phyloP scores from a whole-genome alignment of 2,888 invertebrate genomes.

The Cheilosia scutellata region DNA sequence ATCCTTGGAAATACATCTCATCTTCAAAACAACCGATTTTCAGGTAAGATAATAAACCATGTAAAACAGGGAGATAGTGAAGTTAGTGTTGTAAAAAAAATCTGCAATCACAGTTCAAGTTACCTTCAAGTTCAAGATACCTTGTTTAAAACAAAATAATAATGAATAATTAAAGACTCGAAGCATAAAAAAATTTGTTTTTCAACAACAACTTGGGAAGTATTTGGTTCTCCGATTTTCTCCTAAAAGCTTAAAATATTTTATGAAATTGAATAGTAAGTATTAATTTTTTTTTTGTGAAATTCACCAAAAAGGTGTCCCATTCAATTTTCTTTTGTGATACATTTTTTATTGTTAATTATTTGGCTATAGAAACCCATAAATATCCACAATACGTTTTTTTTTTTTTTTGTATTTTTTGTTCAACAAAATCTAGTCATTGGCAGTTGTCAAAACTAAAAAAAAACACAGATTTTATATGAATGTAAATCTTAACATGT shows the following conservation, averaged over 20 bases:
- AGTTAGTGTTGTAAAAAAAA: too few relatives aligned
- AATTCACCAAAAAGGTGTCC: conserved; percentile 15
- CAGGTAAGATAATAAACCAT: too few relatives aligned
- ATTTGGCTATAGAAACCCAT: neutral
- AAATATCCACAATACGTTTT: neutral
- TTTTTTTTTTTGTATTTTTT: conserved; percentile 20
- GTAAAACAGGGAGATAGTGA: too few relatives aligned
- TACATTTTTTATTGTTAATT: neutral
- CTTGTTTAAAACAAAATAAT: too few relatives aligned
- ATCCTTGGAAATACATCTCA: too few relatives aligned
- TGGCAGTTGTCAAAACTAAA: conserved; percentile 48
- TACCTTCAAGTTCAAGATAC: too few relatives aligned
- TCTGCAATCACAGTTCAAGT: too few relatives aligned
- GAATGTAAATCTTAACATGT: conserved; percentile 35
- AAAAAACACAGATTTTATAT: conserved; percentile 1
- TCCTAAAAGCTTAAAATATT: neutral
- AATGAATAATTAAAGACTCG: too few relatives aligned
- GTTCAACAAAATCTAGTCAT: conserved; percentile 57
- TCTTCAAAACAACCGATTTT: too few relatives aligned
- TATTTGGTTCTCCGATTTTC: neutral
- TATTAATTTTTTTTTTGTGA: neutral
- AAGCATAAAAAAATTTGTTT: too few relatives aligned
- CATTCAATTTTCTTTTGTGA: conserved; percentile 30
- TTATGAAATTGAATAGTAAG: neutral
- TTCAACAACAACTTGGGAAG: too few relatives aligned